Evolutionary conservation across 2,797 vertebrate genomes (phyloP), one percentile per base, ranked within the genome.

Genomic region (Sebastes paucispinis): DNA sequence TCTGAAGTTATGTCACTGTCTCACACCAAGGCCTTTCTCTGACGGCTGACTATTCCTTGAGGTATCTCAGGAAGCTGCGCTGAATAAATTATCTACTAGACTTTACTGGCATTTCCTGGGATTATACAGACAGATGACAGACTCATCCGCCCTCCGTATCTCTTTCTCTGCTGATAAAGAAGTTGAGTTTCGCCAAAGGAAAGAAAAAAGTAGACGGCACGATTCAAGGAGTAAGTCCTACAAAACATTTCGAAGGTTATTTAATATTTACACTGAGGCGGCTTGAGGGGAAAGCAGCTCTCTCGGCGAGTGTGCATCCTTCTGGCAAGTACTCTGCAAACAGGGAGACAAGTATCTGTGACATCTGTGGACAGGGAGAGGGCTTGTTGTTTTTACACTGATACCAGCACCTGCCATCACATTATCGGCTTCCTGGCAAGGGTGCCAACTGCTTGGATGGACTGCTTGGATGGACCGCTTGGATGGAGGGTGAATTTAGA

Each of bases 31-130:
- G 80, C 90, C 83, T 88, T 80, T 84, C 64, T 77, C 69, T 84
- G 90, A 89, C 29, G 59, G 79, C 70, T 69, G 81, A 79, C 80
- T 79, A 75, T 88, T 87, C 87, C 82, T 82, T 80, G 73, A 87
- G 88, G 84, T 74, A 83, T 85, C 67, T 89, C 62, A 3, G 62
- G 43, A 71, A 88, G 89, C 75, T 73, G 80, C 74, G 11, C 66
- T 77, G 84, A 93, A 94, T 93, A 91, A 88, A 93, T 93, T 68
- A 93, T 83, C 84, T 68, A 52, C 72, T 36, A 83, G 83, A 88
- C 75, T 85, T 87, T 47, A 47, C 34, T 85, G 87, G 75, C 88
- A 89, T 90, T 92, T 91, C 85, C 81, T 70, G 77, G 69, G 80
- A 91, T 87, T 90, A 89, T 80, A 79, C 24, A 47, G 72, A 89